Evolutionary conservation across 2,113 vertebrate species (phyloP).

Genomic region (Syngnathus typhle): DNA sequence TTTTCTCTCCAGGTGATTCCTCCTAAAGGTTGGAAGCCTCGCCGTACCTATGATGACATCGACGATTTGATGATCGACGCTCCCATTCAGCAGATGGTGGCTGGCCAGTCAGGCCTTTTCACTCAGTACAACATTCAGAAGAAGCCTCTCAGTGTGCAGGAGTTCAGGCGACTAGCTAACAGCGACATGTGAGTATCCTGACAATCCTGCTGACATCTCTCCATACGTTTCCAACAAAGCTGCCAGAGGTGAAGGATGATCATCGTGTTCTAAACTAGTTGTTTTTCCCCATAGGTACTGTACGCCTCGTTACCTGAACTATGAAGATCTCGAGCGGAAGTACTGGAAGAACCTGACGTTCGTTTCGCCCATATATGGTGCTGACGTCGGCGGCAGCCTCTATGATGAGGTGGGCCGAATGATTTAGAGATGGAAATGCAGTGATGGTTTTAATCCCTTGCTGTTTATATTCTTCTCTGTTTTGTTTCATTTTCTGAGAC

Average conservation of each 20-base stretch:
- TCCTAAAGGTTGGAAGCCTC: conserved; percentile 92
- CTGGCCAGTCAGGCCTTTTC: conserved; percentile 94
- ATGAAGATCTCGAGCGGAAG: conserved; percentile 95
- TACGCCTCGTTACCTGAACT: conserved; percentile 93
- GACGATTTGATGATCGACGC: conserved; percentile 91
- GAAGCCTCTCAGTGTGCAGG: conserved; percentile 90
- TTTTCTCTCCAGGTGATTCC: conserved; percentile 79
- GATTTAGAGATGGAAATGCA: background rate
- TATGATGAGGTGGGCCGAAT: conserved; percentile 81
- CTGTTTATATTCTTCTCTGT: background rate
- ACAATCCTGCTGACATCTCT: background rate
- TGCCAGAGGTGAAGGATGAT: background rate
- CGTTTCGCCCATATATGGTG: conserved; percentile 94
- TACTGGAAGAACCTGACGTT: conserved; percentile 98
- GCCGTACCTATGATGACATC: conserved; percentile 87
- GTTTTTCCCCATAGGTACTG: conserved; percentile 76
- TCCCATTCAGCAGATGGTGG: conserved; percentile 95
- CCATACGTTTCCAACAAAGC: too few relatives aligned
- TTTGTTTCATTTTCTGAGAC: background rate
- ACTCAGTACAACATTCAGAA: conserved; percentile 98
- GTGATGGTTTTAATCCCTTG: background rate
- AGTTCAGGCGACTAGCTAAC: conserved; percentile 90
- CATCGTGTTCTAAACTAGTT: background rate
- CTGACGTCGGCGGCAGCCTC: conserved; percentile 90
- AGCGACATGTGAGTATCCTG: conserved; percentile 83